Evolutionary conservation across 30 jellyfish, hydroid and myxozoan species (phyloP).

Genomic region (Turritopsis dohrnii): DNA sequence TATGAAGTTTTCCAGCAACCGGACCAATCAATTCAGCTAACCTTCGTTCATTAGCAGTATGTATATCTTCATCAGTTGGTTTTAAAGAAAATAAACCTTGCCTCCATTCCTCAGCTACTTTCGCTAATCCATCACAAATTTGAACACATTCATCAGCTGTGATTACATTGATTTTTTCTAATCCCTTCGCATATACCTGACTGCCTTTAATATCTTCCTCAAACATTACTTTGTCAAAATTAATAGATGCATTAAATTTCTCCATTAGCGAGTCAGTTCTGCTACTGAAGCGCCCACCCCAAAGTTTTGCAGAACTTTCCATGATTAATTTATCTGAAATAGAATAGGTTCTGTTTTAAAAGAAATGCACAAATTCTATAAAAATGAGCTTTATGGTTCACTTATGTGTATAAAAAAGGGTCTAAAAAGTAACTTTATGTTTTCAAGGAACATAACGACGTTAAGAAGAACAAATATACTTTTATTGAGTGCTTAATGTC

Average conservation of each 20-base stretch:
- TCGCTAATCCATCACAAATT: slow-evolving; percentile 41
- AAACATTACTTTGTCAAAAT: slow-evolving; percentile 69
- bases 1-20: slow-evolving; percentile 70
- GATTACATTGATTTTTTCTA: slow-evolving; percentile 30
- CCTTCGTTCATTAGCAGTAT: slow-evolving; percentile 69
- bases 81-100: slow-evolving; percentile 32
- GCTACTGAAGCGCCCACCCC: slow-evolving; percentile 88
- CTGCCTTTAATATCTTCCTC: slow-evolving; percentile 75
- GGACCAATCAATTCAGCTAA: slow-evolving; percentile 62
- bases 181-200: slow-evolving; percentile 62
- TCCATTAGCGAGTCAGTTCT: slow-evolving; percentile 68
- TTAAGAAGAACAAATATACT: no score
- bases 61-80: slow-evolving; percentile 76
- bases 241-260: slow-evolving; percentile 56
- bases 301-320: no score
- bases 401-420: no score
- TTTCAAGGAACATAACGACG: no score
- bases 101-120: slow-evolving; percentile 59
- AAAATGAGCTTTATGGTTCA: no score
- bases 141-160: slow-evolving; percentile 45
- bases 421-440: no score
- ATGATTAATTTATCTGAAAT: no score
- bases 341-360: no score
- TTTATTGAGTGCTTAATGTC: no score
- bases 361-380: no score